Evolutionary conservation across 2,113 vertebrate genomes (phyloP), one percentile per base, ranked within the genome.

Genomic region (Grammomys dolichurus): DNA sequence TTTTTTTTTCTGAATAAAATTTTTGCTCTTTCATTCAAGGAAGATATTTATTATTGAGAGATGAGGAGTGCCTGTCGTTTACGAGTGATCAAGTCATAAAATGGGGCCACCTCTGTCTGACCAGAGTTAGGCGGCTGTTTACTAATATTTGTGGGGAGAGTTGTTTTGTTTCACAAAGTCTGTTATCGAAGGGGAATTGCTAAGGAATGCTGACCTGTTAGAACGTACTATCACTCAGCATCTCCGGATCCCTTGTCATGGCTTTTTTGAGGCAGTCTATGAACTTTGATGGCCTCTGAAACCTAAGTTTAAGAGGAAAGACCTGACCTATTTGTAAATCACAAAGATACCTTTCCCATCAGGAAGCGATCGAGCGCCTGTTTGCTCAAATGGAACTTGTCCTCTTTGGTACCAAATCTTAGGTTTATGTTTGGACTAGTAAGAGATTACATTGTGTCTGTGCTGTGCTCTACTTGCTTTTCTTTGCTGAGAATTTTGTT

Each of bases 1-100:
- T 63, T 2, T 81, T 92, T 93, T 92, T 94, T 95, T 78, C 67
- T 91, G 82, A 89, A 67, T 93, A 87, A 90, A 77, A 87, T n/a
- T 89, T 17, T 26, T 26, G 24, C 58, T 63, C 28, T 81, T 95
- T 87, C 82, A 87, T 94, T 76, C 33, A 88, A 70, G 28, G 31
- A 60, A 92, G n/a, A 89, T 92, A 76, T 67, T 92, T 95, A 86
- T 92, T 95, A 86, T 28, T 93, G 31, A 85, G 33, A 75, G 43
- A 43, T 92, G 75, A 90, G 4, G 80, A 90, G 6, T 63, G 0
- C 24, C 43, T 88, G 7, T 43, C 85, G 17, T 86, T 93, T 95
- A 82, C 36, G 11, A 93, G 40, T 36, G 87, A 51, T 80, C 48
- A 88, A 70, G 31, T 95, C 88, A 56, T 80, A 56, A 94, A 96